A percentile compares a stretch with the other conserved stretches of the same genome.
These are phyloP conservation scores for Chaitophorus viminalis DNA, from an alignment of 2,888 invertebrate genomes.

Conservation along the genomic window DNA sequence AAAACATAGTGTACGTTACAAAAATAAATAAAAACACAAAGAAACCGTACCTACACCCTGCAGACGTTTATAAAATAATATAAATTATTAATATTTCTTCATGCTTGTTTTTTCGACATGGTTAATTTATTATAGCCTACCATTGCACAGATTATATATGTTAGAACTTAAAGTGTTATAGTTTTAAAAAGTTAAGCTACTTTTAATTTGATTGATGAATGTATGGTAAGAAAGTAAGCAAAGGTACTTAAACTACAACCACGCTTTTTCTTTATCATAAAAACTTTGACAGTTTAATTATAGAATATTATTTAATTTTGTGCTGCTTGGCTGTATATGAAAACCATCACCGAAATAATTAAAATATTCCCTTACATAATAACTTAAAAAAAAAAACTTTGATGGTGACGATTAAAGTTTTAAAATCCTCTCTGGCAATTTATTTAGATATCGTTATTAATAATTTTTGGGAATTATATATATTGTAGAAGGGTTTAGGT, in stretches of 20 bases:
- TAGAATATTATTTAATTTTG: background rate
- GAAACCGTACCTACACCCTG: background rate
- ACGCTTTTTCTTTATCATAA: conserved; percentile 1
- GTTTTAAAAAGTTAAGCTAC: conserved; percentile 23
- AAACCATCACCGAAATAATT: conserved; percentile 41
- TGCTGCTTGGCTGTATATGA: background rate
- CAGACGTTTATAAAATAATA: background rate
- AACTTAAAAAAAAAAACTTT: background rate
- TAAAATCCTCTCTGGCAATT: conserved; percentile 17
- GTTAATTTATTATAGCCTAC: background rate
- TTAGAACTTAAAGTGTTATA: conserved; percentile 7
- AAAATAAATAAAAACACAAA: background rate
- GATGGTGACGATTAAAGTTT: conserved; percentile 21
- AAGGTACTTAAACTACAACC: conserved; percentile 7
- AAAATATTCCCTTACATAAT: background rate
- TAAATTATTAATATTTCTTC: background rate
- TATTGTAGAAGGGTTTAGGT: background rate
- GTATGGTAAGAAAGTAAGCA: background rate
- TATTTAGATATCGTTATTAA: background rate
- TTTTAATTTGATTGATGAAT: conserved; percentile 42
- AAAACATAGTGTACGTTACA: background rate
- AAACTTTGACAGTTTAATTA: conserved; percentile 54
- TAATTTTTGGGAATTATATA: background rate
- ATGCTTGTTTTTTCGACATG: background rate
- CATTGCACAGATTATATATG: conserved; percentile 9